phyloP scores from a whole-genome alignment of 2,113 vertebrate genomes.

The human region DNA sequence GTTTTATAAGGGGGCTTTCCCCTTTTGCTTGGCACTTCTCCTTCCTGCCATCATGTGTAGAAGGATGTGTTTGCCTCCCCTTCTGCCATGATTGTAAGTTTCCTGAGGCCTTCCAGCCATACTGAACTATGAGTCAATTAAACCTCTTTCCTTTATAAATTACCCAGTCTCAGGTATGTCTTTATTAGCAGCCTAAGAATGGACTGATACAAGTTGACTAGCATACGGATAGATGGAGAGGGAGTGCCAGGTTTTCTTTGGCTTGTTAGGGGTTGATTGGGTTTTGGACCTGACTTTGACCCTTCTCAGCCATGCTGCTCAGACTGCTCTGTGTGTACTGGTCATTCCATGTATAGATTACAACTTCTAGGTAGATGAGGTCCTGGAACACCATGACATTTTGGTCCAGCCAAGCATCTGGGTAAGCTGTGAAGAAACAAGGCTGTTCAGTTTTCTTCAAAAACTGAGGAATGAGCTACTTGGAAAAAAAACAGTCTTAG shows the following conservation, averaged over 20 bases:
- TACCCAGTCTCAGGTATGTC: too few species aligned
- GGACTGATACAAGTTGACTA: not conserved
- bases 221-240: conserved; percentile 34
- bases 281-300: not conserved
- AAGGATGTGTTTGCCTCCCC: too few species aligned
- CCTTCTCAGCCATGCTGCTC: not conserved
- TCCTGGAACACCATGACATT: not conserved
- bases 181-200: too few species aligned
- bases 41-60: too few species aligned
- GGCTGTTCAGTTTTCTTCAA: not conserved
- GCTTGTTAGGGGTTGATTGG: not conserved
- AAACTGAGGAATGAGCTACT: not conserved
- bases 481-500: not conserved
- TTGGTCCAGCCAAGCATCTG: not conserved
- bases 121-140: too few species aligned
- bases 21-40: too few species aligned
- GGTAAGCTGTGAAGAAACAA: not conserved
- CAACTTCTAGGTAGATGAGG: not conserved
- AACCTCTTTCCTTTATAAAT: too few species aligned
- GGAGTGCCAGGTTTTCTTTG: not conserved
- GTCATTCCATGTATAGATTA: not conserved
- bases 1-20: too few species aligned
- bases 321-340: fast-evolving
- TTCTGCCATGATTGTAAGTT: too few species aligned
- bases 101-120: too few species aligned